These are phyloP conservation scores for Volucella zonaria DNA, from an alignment of 2,888 invertebrate species.

Conservation along the genomic window DNA sequence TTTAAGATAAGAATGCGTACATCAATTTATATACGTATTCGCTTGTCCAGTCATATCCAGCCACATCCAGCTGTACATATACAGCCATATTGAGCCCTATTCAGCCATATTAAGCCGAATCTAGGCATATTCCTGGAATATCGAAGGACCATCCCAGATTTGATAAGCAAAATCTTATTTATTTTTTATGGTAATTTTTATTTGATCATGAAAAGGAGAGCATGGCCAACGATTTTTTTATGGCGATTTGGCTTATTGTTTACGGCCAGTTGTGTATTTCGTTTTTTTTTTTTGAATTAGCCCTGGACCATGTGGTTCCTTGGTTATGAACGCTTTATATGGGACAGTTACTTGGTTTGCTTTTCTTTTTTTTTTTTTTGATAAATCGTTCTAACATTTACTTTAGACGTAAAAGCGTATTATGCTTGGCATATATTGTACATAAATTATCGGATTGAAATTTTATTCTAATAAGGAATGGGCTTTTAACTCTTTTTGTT, in stretches of 20 bases:
- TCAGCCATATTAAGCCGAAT: neutral
- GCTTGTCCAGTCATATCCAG: no score
- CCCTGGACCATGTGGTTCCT: conserved; percentile 24
- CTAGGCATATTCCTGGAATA: neutral
- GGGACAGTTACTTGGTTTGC: conserved; percentile 33
- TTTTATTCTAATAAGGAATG: conserved; percentile 4
- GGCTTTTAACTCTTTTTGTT: neutral
- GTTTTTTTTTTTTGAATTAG: neutral
- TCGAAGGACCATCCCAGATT: conserved; percentile 22
- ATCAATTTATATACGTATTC: neutral
- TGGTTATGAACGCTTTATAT: conserved; percentile 34
- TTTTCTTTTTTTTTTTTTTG: conserved; percentile 1
- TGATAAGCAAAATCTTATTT: conserved; percentile 47
- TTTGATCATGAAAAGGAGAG: conserved; percentile 32
- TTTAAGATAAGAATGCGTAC: conserved; percentile 21
- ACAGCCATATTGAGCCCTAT: neutral
- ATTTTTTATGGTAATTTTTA: conserved; percentile 59
- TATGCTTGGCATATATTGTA: conserved; percentile 8
- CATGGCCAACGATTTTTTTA: conserved; percentile 37
- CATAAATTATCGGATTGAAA: neutral
- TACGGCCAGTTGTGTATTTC: neutral
- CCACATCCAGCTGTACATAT: no score
- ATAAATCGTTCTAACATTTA: conserved; percentile 48
- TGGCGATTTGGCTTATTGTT: conserved; percentile 44
- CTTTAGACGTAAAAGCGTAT: conserved; percentile 1